A percentile compares a stretch with the other conserved stretches of the same genome.
Evolutionary conservation across 2,888 invertebrate genomes (phyloP).

Genomic region (Ormyrus labotus): DNA sequence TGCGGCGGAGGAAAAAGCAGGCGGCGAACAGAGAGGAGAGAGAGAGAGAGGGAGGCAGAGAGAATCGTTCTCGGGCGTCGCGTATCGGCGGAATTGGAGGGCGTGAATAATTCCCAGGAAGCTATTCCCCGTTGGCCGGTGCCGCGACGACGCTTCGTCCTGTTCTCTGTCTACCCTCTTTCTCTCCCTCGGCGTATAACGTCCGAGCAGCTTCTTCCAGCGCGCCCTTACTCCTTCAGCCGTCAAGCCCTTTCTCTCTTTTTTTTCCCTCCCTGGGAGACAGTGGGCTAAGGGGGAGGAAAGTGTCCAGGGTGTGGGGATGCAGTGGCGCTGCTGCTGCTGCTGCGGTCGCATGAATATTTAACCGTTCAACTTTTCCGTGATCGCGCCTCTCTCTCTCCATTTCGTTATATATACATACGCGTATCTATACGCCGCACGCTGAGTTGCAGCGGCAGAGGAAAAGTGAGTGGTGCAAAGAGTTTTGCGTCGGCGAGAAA

Average conservation of each 20-base stretch:
- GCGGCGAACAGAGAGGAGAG: neutral
- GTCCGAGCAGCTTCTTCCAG: too few relatives aligned
- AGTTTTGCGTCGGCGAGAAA: constrained; percentile 57
- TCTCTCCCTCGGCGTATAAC: neutral
- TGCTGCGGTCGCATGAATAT: constrained; percentile 66
- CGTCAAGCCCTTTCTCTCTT: neutral
- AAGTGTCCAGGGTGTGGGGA: constrained; percentile 20
- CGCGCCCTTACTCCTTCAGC: too few relatives aligned
- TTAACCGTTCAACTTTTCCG: constrained; percentile 70
- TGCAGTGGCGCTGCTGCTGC: constrained; percentile 29
- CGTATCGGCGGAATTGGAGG: constrained; percentile 44
- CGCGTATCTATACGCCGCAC: neutral
- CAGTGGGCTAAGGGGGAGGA: neutral
- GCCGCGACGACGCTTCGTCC: neutral
- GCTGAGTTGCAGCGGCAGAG: constrained; percentile 37
- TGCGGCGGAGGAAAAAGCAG: constrained; percentile 13
- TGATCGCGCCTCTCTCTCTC: constrained; percentile 44
- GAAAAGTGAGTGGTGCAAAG: constrained; percentile 58
- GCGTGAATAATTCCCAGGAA: constrained; percentile 53
- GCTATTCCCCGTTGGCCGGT: constrained; percentile 50
- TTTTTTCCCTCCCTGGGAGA: constrained; percentile 15
- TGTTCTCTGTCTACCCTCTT: neutral
- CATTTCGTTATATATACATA: constrained; percentile 32
- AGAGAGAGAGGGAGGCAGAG: constrained; percentile 14
- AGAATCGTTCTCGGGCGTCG: constrained; percentile 35